Conservation (phyloP, 2,888 invertebrate species). For the Lingula anatina region DNA sequence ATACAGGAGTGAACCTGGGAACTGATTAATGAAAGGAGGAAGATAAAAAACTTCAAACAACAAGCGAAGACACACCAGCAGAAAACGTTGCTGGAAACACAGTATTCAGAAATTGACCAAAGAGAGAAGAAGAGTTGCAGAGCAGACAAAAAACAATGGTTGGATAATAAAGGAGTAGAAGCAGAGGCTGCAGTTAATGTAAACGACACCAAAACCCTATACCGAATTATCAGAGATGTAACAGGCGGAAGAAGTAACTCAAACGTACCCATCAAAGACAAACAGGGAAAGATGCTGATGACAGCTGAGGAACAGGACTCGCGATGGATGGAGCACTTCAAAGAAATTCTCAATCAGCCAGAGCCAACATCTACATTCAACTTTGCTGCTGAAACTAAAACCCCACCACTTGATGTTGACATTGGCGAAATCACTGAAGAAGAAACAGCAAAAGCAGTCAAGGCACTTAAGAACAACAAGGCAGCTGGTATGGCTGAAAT, state of each 20-base stretch:
- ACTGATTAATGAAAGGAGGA: no score
- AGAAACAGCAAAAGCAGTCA: not conserved
- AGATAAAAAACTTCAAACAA: no score
- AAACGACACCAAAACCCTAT: no score
- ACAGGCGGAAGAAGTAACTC: no score
- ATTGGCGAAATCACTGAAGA: not conserved
- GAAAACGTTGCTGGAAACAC: no score
- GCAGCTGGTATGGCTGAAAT: no score
- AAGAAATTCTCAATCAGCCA: not conserved
- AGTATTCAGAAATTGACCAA: not conserved
- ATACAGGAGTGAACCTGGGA: no score
- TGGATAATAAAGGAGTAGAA: no score
- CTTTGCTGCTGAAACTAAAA: not conserved
- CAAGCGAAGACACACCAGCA: no score
- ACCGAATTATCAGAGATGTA: no score
- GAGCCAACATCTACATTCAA: not conserved
- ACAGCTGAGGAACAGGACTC: not conserved
- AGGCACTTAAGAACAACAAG: not conserved
- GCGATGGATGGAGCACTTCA: conserved; percentile 2
- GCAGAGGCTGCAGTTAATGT: no score
- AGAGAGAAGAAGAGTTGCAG: not conserved
- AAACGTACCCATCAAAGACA: not conserved
- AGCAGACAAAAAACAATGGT: no score
- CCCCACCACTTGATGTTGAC: not conserved
- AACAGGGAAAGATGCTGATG: not conserved